Base-by-base conservation (phyloP, 2,888 invertebrate genomes). In the Drosophila phalerata region DNA sequence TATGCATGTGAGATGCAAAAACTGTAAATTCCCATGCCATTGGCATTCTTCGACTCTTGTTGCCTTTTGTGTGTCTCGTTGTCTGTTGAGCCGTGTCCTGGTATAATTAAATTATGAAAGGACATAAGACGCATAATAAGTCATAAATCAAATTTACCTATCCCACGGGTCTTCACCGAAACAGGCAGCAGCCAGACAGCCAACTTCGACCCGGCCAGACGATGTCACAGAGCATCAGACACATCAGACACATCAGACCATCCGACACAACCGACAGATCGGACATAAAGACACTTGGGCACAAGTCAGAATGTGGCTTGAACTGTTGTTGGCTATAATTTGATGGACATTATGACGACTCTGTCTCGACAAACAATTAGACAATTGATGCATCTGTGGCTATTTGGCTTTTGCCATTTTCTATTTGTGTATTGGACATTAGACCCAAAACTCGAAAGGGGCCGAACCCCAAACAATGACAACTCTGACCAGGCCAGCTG, bases 51-150 rank as follows among this genome's bases (percentile, higher is more conserved):
- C 55, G 62, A 52, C 53, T 49, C 25, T 38, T 25, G 38, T 55
- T 53, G 61, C 19, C 61, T 49, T 48, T 37, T 73, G 56, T 47
- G 45, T 56, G 42, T 60, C 55, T 65, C 51, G 61, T 19, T 58
- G 69, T 68, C 63, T 68, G 80, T 45, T 66, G 66, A 49, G 63
- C 66, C 70, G 71, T 81, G 85, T 85, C 74, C 85, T 76, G 68
- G 73, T 84, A 88, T 91, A 91, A 91, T 91, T 91, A 90, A 91
- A 91, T 91, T 91, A 91, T 90, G 90, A 88, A 85, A 90, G 88
- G 89, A 90, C 91, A 90, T 90, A 91, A 90, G 91, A 90, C 85
- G 90, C 90, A 91, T 88, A 90, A 91, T 90, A 91, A 91, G 90
- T 90, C 90, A 91, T 91, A 91, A 91, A 91, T 91, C 91, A 91